Evolutionary conservation across 1,140 invertebrate genomes (phyloP), one percentile per base, ranked within the genome.

Genomic region (Doryteuthis pealeii): DNA sequence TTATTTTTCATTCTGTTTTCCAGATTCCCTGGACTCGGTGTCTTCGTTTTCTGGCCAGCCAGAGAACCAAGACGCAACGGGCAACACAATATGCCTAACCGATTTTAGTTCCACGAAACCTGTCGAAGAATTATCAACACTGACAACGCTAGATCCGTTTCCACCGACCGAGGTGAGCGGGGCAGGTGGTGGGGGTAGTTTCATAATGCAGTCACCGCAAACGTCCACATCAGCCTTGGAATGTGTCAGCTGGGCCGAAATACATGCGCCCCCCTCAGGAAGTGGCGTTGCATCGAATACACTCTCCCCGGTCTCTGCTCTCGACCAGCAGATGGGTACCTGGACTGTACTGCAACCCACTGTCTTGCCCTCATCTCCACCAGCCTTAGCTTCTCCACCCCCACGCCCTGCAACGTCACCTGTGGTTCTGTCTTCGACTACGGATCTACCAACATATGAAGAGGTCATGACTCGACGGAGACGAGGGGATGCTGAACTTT

Each of bases 181-280:
- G 18, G 66, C 66, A 10, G 31, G 26, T 30, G 28, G 12, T 33
- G 32, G 66, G 30, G 30, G 32, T 30, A 68, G 66, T 30, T 31
- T 33, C 18, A 33, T 32, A 3, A 31, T 68, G 30, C 28, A 33
- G 10, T 33, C 66, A 32, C 30, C 66, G 6, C 66, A 68, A 26
- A 33, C 66, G 5, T 68, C 66, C 5, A 33, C 66, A 10, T 33
- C 66, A 68, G 30, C 66, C 31, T 33, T 68, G 31, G 66, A 68
- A 30, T 68, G 32, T 30, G 66, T 68, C 30, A 68, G 66, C 31
- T 68, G 66, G 66, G 66, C 66, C 26, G 66, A 68, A 68, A 33
- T 68, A 12, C 66, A 68, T 33, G 15, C 66, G 22, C 66, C 66
- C 3, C 66, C 66, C 6, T 22, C 66, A 32, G 66, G 66, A 28